Evolutionary conservation across 2,113 vertebrate species (phyloP).

Genomic region (Mobula hypostoma): DNA sequence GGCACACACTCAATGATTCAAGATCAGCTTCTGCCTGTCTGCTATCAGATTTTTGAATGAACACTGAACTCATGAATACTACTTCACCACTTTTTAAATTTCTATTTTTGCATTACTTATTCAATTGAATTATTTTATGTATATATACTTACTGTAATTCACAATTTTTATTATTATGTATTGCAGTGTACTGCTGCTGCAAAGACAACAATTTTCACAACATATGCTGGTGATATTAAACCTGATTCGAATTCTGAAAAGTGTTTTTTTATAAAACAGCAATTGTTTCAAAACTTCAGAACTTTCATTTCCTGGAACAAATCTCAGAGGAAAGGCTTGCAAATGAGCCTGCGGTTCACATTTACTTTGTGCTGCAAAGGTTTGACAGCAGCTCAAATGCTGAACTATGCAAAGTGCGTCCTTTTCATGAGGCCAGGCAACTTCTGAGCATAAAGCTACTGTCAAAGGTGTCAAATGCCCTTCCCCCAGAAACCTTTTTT

Average conservation of each 20-base stretch:
- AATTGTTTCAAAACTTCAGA: neutral
- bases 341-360: neutral
- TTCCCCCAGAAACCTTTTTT: neutral
- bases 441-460: neutral
- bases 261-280: neutral
- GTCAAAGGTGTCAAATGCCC: slow-evolving; percentile 14
- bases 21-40: no score
- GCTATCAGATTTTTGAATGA: no score
- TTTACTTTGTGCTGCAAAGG: neutral
- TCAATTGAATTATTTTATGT: no score
- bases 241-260: neutral
- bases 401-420: neutral
- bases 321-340: neutral
- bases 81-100: no score
- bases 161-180: no score
- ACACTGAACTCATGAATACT: no score
- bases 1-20: no score
- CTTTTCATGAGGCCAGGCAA: neutral
- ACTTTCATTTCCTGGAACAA: neutral
- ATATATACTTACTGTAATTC: no score
- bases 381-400: neutral
- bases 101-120: no score
- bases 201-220: no score
- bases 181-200: no score
- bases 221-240: no score